Evolutionary conservation across 2,113 vertebrate species (phyloP), one percentile per base, ranked within the genome.

Genomic region (Colossoma macropomum): DNA sequence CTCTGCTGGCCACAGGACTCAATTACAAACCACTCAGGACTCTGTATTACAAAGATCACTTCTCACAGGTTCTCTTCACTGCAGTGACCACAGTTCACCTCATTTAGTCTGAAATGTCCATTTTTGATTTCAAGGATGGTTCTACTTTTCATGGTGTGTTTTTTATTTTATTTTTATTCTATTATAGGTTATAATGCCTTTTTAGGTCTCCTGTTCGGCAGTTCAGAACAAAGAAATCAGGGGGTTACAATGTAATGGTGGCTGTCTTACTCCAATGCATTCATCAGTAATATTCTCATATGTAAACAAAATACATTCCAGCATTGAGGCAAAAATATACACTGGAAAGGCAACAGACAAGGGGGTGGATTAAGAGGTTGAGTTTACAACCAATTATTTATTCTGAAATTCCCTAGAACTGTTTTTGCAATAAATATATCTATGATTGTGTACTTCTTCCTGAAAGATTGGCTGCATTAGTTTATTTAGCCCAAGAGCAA

Each of bases 251-350:
- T 23, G 54, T 56, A 21, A 8, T 23, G 56, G 56, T n/a, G 41
- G 28, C 17, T 50, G 25, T 66, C n/a, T 66, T 56, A 23, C 54
- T 8, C 54, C 54, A 56, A 15, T 50, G 48, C 48, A 50, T 2
- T 2, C 8, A 50, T 11, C 48, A 50, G 6, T 27, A 66, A 16
- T 19, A 28, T 15, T 63, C 16, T 34, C 8, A 50, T 32, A 17
- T 50, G 25, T 59, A 41, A 6, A 66, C 74, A 75, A 60, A 69
- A 86, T 82, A 88, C 86, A 87, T 91, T 91, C 84, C 86, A 88
- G 48, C 48, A 68, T 11, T 60, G 25, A 79, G 0, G 0, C 72
- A 83, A 81, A 86, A 32, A 78, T 74, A 75, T 32, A 87, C 62
- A 83, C 66, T 84, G 83, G 79, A 89, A 82, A 87, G 66, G 45